These are phyloP conservation scores for Bombycilla garrulus DNA, from an alignment of 2,113 vertebrate genomes.

Conservation along the genomic window DNA sequence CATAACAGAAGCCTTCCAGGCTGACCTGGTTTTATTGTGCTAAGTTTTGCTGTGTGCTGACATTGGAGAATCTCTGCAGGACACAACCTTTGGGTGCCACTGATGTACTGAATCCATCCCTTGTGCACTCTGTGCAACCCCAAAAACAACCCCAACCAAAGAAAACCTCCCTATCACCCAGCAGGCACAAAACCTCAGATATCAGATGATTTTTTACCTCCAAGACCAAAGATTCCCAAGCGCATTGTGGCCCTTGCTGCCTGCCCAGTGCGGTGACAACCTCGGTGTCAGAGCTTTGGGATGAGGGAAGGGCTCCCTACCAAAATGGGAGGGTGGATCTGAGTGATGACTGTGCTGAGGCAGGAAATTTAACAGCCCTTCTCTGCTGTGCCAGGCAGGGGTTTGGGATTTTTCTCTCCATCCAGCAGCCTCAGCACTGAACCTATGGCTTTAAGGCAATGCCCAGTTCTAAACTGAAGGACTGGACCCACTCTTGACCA, in stretches of 20 bases:
- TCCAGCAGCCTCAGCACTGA: background rate
- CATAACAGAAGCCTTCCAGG: background rate
- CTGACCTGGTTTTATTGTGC: background rate
- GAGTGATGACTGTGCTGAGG: no score
- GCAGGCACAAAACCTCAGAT: background rate
- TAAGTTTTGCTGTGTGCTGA: background rate
- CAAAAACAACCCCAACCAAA: background rate
- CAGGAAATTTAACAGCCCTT: background rate
- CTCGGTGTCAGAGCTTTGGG: background rate
- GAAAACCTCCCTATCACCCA: background rate
- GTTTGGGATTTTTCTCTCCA: background rate
- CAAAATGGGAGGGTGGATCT: accelerated
- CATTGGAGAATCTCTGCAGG: background rate
- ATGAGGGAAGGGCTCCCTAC: background rate
- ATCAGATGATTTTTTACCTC: background rate
- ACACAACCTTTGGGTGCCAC: background rate
- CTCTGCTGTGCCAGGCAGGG: background rate
- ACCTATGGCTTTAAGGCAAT: background rate
- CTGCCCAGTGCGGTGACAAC: background rate
- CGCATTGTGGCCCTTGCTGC: background rate
- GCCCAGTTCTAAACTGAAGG: background rate
- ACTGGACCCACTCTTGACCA: background rate
- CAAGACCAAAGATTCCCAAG: background rate
- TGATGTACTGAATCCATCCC: background rate
- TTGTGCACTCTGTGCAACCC: background rate